A percentile compares a stretch with the other conserved stretches of the same genome.
Evolutionary conservation across 2,797 vertebrate genomes (phyloP).

Genomic region (Margarornis squamiger): DNA sequence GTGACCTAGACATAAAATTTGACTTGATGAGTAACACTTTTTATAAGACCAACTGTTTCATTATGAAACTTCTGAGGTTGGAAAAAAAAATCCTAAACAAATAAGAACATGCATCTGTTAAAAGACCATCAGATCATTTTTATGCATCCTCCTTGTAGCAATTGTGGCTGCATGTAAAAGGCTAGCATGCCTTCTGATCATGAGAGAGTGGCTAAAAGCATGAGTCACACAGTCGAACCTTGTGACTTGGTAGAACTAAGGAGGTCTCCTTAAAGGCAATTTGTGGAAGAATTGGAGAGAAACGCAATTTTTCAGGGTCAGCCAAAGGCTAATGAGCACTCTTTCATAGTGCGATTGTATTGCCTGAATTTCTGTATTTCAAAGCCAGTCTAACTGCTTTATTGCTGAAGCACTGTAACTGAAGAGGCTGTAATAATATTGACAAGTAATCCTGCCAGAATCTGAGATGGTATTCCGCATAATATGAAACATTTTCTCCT

Average conservation of each 20-base stretch:
- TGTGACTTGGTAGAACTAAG: constrained; percentile 44
- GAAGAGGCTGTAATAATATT: constrained; percentile 55
- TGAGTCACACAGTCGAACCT: constrained; percentile 46
- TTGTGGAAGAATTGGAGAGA: constrained; percentile 51
- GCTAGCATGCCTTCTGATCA: constrained; percentile 39
- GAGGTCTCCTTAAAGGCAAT: constrained; percentile 56
- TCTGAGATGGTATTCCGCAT: constrained; percentile 42
- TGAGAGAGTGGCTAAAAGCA: constrained; percentile 44
- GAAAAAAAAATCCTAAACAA: constrained; percentile 11
- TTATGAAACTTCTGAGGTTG: constrained; percentile 42
- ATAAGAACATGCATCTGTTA: constrained; percentile 22
- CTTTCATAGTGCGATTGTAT: constrained; percentile 7
- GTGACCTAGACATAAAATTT: constrained; percentile 19
- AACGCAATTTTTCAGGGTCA: constrained; percentile 30
- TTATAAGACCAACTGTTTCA: constrained; percentile 12
- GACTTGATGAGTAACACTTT: constrained; percentile 1
- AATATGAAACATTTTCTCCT: constrained; percentile 54
- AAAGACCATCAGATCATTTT: not conserved
- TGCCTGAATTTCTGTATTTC: constrained; percentile 60
- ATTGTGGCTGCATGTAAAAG: constrained; percentile 23
- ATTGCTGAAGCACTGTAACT: constrained; percentile 41
- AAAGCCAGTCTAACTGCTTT: constrained; percentile 42
- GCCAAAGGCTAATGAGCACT: constrained; percentile 67
- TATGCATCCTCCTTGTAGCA: constrained; percentile 26
- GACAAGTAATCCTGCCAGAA: constrained; percentile 39